A percentile compares a stretch with the other conserved stretches of the same genome.
Evolutionary conservation across 2,113 vertebrate genomes (phyloP).

Genomic region (Rattus norvegicus): DNA sequence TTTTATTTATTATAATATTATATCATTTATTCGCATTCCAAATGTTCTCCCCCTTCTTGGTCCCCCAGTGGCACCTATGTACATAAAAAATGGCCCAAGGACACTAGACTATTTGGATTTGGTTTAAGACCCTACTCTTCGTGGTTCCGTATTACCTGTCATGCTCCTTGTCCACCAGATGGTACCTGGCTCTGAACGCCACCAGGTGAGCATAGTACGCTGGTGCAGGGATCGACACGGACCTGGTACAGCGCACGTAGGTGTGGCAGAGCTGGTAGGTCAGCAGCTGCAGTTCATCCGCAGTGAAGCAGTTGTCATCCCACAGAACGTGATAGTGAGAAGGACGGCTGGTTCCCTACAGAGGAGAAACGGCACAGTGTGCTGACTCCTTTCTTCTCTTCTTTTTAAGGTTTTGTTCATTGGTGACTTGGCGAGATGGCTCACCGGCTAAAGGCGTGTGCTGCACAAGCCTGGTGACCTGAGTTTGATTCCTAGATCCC

Average conservation of each 20-base stretch:
- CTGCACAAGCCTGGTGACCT: neutral
- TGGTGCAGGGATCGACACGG: conserved; percentile 98
- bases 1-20: too few relatives aligned
- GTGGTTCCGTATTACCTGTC: conserved; percentile 92
- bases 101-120: conserved; percentile 38
- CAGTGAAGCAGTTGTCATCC: conserved; percentile 99
- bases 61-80: neutral
- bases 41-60: too few relatives aligned
- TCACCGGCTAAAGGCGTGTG: neutral
- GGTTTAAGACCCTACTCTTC: neutral
- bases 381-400: neutral
- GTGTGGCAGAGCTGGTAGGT: conserved; percentile 99
- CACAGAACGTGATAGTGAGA: conserved; percentile 99
- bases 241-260: conserved; percentile 98
- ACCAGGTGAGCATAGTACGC: conserved; percentile 99
- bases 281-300: conserved; percentile 99
- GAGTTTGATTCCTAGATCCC: neutral
- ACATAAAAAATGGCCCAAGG: neutral
- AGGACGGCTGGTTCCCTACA: conserved; percentile 97
- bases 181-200: conserved; percentile 98
- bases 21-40: too few relatives aligned
- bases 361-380: conserved; percentile 58
- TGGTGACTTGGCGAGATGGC: neutral
- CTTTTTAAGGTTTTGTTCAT: conserved; percentile 4
- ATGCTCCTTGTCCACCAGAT: conserved; percentile 99